Conservation (phyloP, 1,140 invertebrate genomes). For the Daktulosphaira vitifoliae region DNA sequence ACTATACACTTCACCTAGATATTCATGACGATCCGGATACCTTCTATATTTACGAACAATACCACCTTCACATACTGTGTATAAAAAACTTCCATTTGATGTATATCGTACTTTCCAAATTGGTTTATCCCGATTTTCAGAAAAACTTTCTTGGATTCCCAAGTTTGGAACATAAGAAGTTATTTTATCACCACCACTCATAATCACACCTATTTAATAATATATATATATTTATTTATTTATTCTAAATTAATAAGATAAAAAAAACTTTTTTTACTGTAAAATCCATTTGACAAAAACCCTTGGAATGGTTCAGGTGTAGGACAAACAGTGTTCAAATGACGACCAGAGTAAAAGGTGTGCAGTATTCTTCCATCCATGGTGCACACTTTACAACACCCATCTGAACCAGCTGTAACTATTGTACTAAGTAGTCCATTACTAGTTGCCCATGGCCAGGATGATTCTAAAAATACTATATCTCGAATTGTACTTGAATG, state of each 20-base stretch:
- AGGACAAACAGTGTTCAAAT: conserved; percentile 45
- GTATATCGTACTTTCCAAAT: conserved; percentile 48
- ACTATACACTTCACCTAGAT: conserved; percentile 46
- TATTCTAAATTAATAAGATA: not conserved
- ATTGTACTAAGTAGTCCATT: conserved; percentile 43
- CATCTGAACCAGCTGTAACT: conserved; percentile 45
- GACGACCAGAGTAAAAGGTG: conserved; percentile 45
- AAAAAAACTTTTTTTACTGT: conserved; percentile 41
- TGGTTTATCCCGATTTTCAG: conserved; percentile 45
- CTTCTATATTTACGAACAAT: conserved; percentile 46
- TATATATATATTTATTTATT: not conserved
- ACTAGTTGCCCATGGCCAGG: conserved; percentile 46
- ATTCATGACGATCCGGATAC: conserved; percentile 48
- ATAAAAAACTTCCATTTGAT: conserved; percentile 47
- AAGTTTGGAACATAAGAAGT: conserved; percentile 47
- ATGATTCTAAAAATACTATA: conserved; percentile 46
- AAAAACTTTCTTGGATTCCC: conserved; percentile 45
- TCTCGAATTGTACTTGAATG: conserved; percentile 46
- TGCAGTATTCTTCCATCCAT: conserved; percentile 46
- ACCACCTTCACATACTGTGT: conserved; percentile 47
- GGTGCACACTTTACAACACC: conserved; percentile 46
- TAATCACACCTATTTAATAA: conserved; percentile 44
- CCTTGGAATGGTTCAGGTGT: conserved; percentile 47
- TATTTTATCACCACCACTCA: conserved; percentile 47
- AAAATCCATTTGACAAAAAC: conserved; percentile 45